phyloP scores from a whole-genome alignment of 2,113 vertebrate species.

The Marmota flaviventris region DNA sequence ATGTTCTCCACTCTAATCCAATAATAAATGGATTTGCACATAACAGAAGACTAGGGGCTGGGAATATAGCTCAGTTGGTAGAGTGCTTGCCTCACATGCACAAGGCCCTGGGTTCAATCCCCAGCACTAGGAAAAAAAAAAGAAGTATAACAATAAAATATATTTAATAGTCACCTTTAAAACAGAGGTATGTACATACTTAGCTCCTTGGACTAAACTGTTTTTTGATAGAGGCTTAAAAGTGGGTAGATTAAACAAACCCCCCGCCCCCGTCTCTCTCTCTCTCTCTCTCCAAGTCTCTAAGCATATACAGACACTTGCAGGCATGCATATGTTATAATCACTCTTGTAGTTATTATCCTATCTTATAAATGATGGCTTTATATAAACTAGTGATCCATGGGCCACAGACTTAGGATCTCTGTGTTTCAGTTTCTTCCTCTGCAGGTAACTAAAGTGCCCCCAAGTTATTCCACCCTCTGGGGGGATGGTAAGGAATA shows the following conservation, averaged over 20 bases:
- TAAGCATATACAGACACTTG: neutral
- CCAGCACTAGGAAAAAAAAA: too few species aligned
- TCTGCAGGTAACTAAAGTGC: neutral
- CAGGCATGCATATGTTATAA: neutral
- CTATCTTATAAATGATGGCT: neutral
- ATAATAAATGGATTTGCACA: neutral
- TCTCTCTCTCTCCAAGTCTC: neutral
- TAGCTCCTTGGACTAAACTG: neutral
- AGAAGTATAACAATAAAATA: neutral
- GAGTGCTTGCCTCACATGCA: too few species aligned
- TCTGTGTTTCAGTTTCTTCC: neutral
- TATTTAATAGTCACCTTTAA: slow-evolving; percentile 36
- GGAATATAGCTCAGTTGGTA: too few species aligned
- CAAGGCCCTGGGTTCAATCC: too few species aligned
- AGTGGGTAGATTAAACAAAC: neutral
- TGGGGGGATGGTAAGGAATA: neutral
- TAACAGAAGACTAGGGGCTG: neutral
- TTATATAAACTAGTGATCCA: neutral
- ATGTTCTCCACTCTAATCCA: neutral
- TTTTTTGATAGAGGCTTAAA: neutral
- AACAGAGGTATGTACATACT: neutral
- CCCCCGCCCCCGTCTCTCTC: too few species aligned
- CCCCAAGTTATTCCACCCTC: neutral
- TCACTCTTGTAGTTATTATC: neutral
- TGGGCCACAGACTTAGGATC: neutral